Conservation (phyloP, 2,797 vertebrate genomes). For the Liparis tanakae region DNA sequence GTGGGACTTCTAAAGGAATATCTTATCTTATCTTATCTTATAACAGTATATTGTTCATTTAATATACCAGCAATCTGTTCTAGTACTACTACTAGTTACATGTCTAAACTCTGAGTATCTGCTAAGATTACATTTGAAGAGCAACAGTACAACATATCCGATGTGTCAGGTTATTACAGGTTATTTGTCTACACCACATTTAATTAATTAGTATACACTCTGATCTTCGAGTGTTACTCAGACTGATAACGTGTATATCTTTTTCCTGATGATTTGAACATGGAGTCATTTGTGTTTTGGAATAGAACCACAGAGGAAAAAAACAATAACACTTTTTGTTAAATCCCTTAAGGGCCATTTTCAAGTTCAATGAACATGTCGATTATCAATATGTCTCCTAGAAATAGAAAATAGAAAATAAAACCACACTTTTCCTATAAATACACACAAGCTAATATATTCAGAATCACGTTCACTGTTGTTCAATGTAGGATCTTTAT, state of each 20-base stretch:
- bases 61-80: background rate
- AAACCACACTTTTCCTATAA: background rate
- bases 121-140: conserved; percentile 11
- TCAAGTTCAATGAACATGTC: conserved; percentile 12
- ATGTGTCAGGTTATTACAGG: background rate
- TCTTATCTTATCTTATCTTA: too few species aligned
- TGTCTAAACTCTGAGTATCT: background rate
- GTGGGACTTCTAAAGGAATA: too few species aligned
- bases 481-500: background rate
- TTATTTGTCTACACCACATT: background rate
- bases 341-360: conserved; percentile 9
- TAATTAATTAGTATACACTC: background rate
- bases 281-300: background rate
- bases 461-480: background rate
- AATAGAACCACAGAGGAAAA: background rate
- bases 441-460: background rate
- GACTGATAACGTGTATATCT: conserved; percentile 10
- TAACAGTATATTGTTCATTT: background rate
- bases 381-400: conserved; percentile 22
- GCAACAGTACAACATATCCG: background rate
- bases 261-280: background rate
- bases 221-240: background rate
- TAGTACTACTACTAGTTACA: background rate
- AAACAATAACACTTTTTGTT: conserved; percentile 13
- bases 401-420: conserved; percentile 7